phyloP scores from a whole-genome alignment of 2,888 invertebrate species.

The Chrysina gloriosa region DNA sequence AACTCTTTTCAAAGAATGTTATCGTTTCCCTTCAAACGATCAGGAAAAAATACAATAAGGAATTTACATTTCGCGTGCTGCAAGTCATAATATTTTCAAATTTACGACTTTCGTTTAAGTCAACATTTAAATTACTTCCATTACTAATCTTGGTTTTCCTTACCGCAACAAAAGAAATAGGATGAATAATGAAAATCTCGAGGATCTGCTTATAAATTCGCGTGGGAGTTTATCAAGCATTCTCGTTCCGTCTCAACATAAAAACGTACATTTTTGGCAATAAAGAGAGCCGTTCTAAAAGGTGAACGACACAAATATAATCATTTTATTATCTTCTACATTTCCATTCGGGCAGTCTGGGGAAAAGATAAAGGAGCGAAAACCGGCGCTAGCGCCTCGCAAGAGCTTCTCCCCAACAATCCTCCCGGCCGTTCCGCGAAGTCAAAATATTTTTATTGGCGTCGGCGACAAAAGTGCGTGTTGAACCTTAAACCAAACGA shows the following conservation, averaged over 20 bases:
- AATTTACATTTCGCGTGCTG: neutral
- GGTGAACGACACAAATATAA: constrained; percentile 32
- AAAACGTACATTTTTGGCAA: constrained; percentile 22
- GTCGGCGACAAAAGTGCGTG: neutral
- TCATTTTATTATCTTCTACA: constrained; percentile 33
- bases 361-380: constrained; percentile 18
- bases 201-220: constrained; percentile 20
- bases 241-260: constrained; percentile 27
- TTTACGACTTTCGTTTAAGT: constrained; percentile 14
- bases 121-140: constrained; percentile 15
- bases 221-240: constrained; percentile 32
- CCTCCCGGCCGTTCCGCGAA: constrained; percentile 14
- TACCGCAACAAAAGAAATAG: neutral
- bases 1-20: too few relatives aligned
- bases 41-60: neutral
- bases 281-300: constrained; percentile 9
- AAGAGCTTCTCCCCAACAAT: constrained; percentile 20
- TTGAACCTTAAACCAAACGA: neutral
- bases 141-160: neutral
- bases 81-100: constrained; percentile 14
- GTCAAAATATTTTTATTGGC: constrained; percentile 27
- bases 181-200: neutral
- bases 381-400: neutral
- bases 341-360: constrained; percentile 5
- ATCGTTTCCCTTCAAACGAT: too few relatives aligned